These are phyloP conservation scores for Zoanthus solanderi DNA, from an alignment of 92 coral and sea anemone species.

Conservation along the genomic window DNA sequence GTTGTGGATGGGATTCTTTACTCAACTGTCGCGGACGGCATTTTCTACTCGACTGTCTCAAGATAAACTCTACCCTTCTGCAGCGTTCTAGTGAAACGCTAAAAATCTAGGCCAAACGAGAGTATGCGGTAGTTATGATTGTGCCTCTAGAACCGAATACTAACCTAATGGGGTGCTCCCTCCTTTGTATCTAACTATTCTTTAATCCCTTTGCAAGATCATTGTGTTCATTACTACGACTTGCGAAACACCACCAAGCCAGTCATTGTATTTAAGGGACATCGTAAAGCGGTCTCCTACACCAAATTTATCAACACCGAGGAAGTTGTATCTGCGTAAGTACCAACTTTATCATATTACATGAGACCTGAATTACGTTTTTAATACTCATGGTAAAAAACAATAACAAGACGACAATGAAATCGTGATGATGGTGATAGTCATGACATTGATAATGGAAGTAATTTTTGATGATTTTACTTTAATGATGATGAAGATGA, in stretches of 20 bases:
- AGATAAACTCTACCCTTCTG: too few species aligned
- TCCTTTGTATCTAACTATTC: too few species aligned
- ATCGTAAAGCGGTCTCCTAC: slow-evolving; percentile 95
- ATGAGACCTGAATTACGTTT: neutral
- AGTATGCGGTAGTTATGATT: too few species aligned
- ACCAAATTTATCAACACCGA: slow-evolving; percentile 94
- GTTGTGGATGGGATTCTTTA: neutral
- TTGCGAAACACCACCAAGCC: slow-evolving; percentile 90
- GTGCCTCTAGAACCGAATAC: too few species aligned
- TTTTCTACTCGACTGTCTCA: too few species aligned
- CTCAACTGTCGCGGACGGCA: too few species aligned
- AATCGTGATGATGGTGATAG: too few species aligned
- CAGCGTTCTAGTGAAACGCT: too few species aligned
- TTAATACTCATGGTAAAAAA: too few species aligned
- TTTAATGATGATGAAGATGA: neutral
- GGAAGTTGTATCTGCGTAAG: slow-evolving; percentile 99
- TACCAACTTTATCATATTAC: neutral
- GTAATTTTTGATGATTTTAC: neutral
- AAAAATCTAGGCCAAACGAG: too few species aligned
- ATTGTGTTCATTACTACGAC: slow-evolving; percentile 97
- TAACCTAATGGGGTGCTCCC: too few species aligned
- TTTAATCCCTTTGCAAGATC: slow-evolving; percentile 63
- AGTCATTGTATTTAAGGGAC: slow-evolving; percentile 94
- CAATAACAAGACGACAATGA: neutral
- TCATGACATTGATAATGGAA: neutral